Base-by-base conservation (phyloP, 2,113 vertebrate genomes). In the Pelvicachromis taeniatus region DNA sequence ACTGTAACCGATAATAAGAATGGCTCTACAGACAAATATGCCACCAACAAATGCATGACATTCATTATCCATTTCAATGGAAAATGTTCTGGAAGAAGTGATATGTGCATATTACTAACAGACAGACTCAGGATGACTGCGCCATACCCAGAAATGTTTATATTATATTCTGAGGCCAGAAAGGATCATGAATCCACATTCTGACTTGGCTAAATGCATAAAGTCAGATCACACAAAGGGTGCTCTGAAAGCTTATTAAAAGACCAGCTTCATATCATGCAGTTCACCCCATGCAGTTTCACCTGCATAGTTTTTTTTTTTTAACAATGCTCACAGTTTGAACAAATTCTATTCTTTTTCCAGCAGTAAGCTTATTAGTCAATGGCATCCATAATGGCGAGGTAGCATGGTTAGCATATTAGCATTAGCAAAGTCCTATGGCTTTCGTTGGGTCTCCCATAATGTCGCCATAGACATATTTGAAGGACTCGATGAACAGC, bases 401-500 rank as follows among this genome's bases (percentile, higher is more conserved):
- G 93, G 91, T 94, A 91, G 92, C 94, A 50, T 55, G 53, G 58
- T 88, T 88, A 92, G 91, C 78, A 85, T 88, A 52, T 87, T 81
- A 87, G 91, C 88, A 82, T 92, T 96, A 98, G 96, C 98, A 99
- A 85, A 99, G 96, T 48, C 96, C 96, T 88, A 97, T 54, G 10
- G 95, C 95, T 0, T 96, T 96, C 56, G 97, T 96, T 4, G 97
- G 96, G 95, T 99, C 97, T 50, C 97, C 99, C 94, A 97, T 96
- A 89, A 99, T 97, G 93, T 99, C 97, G 9, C 95, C 97, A 95
- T 99, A 98, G 96, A 99, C 97, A 95, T 97, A 95, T 96, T 97
- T 98, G 96, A 99, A 99, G 81, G 97, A 97, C 89, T 99, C 95
- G 97, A 99, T 97, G 97, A 99, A 99, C 91, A 98, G 95, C 91